phyloP scores from a whole-genome alignment of 1,140 invertebrate species.

The Telenomus remus region DNA sequence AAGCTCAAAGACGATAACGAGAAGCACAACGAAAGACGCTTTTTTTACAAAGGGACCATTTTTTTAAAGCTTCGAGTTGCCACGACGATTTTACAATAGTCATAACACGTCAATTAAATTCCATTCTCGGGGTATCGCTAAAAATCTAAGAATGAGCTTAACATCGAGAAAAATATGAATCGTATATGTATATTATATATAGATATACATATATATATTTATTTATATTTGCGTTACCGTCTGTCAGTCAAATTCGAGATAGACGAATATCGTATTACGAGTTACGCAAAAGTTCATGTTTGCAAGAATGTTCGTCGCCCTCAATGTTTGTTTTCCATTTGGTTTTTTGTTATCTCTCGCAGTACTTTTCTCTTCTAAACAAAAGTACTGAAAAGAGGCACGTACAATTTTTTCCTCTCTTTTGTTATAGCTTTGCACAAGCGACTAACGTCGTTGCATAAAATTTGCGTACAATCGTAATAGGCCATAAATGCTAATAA shows the following conservation, averaged over 20 bases:
- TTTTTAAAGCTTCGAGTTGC: constrained; percentile 12
- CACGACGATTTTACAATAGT: constrained; percentile 14
- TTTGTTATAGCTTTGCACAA: constrained; percentile 22
- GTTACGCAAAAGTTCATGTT: constrained; percentile 65
- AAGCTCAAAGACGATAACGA: constrained; percentile 8
- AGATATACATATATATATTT: constrained; percentile 55
- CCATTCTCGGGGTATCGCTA: constrained; percentile 50
- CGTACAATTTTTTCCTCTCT: constrained; percentile 19
- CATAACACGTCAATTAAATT: constrained; percentile 53
- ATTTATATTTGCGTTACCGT: constrained; percentile 60
- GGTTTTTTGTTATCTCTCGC: too few relatives aligned
- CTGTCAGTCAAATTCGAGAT: constrained; percentile 71
- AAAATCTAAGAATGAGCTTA: constrained; percentile 71
- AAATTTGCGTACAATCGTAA: constrained; percentile 70
- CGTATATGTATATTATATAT: constrained; percentile 42
- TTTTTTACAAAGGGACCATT: background rate
- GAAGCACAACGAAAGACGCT: constrained; percentile 8
- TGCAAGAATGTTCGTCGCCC: constrained; percentile 39
- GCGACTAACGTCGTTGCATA: constrained; percentile 63
- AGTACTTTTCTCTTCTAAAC: constrained; percentile 9
- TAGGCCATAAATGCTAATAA: constrained; percentile 68
- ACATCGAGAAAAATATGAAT: constrained; percentile 74
- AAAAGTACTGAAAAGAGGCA: constrained; percentile 54
- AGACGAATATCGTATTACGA: constrained; percentile 63
- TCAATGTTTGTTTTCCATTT: too few relatives aligned